These are phyloP conservation scores for Planococcus citri DNA, from an alignment of 1,140 invertebrate genomes.

Conservation along the genomic window DNA sequence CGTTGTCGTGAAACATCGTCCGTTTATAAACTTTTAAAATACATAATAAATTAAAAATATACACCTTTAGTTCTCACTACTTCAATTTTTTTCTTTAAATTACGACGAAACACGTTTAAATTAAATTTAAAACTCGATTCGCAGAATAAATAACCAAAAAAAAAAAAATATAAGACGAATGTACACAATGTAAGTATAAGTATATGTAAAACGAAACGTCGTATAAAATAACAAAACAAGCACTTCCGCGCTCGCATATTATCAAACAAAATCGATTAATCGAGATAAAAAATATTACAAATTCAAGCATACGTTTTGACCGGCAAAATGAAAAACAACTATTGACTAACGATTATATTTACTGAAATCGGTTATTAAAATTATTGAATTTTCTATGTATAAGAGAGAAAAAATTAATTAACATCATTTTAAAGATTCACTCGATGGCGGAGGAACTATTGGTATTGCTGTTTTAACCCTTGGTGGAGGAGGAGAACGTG, in stretches of 20 bases:
- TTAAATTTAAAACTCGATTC: background rate
- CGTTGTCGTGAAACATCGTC: background rate
- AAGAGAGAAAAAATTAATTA: too few relatives aligned
- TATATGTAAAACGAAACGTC: background rate
- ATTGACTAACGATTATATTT: slow-evolving; percentile 2
- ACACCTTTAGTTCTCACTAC: background rate
- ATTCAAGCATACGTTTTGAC: background rate
- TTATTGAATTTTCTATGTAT: background rate
- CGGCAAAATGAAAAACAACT: background rate
- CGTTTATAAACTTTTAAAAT: background rate
- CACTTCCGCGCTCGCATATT: too few relatives aligned
- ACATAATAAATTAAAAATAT: background rate
- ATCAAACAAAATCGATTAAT: background rate
- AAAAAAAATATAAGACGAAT: background rate
- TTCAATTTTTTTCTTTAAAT: background rate
- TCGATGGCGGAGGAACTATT: slow-evolving; percentile 9
- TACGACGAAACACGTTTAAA: background rate
- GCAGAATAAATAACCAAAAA: background rate
- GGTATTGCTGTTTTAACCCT: slow-evolving; percentile 4
- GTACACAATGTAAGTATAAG: background rate
- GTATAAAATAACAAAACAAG: background rate
- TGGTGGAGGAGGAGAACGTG: background rate
- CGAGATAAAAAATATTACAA: background rate
- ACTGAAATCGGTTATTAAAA: background rate
- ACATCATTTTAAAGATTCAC: background rate